Base-by-base conservation (phyloP, 2,113 vertebrate genomes). In the Planiliza haematocheilus region DNA sequence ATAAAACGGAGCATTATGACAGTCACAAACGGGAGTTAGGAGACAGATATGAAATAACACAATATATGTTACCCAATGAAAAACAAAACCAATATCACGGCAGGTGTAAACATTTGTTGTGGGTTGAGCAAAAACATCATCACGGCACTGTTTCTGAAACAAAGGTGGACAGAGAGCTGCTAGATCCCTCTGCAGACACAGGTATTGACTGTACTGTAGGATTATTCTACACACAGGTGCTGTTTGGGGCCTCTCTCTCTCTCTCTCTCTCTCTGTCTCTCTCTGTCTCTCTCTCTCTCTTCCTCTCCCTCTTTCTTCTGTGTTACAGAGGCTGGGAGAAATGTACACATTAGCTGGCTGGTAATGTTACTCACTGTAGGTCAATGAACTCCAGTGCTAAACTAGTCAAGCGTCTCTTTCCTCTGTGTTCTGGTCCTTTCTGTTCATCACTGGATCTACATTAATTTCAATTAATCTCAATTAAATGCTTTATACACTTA, bases 131-230 rank as follows among this genome's bases (percentile, higher is more conserved):
- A 70, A 30, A 82, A 86, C 80, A 86, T 62, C 72, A 82, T 45
- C 69, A 86, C 71, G 82, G 51, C 85, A 86, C 70, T 70, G 74
- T 78, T 81, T 61, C 52, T 85, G 86, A 83, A 90, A 89, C 90
- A 90, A 87, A 87, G 62, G 73, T 70, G 64, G 53, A 83, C 86
- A 89, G 88, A 90, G 84, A 81, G 89, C 76, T 86, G 74, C 92
- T 90, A 78, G 92, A 93, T 89, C 86, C 84, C 86, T 93, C 93
- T 91, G 88, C 89, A 93, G 89, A 93, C 88, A 88, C 84, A 88
- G 72, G 66, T 89, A 81, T 52, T 56, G 34, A 60, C 74, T 18
- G 65, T 65, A 87, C 70, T 90, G 77, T 79, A 81, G 79, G 89
- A 91, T 89, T 88, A 82, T 91, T 91, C 87, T 82, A 86, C 81